phyloP scores from a whole-genome alignment of 1,140 invertebrate species.

The Macrosteles quadrilineatus region DNA sequence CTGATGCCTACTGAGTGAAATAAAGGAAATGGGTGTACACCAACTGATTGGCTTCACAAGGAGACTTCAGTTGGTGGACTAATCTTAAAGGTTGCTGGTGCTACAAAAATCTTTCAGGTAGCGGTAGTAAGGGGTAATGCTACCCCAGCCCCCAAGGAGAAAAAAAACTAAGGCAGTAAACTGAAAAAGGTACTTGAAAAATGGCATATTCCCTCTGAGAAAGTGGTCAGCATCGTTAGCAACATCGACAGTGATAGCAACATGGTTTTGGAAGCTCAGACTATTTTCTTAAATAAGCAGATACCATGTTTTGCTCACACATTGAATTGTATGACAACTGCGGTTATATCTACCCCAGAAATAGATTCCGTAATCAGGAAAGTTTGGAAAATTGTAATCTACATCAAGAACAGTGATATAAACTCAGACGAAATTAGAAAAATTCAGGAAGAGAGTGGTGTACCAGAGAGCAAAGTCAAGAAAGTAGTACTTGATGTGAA shows the following conservation, averaged over 20 bases:
- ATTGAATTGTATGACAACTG: neutral
- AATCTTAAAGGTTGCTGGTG: too few relatives aligned
- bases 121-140: too few relatives aligned
- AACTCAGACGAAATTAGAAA: neutral
- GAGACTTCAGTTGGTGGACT: too few relatives aligned
- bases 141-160: too few relatives aligned
- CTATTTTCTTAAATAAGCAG: neutral
- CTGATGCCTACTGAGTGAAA: too few relatives aligned
- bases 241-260: neutral
- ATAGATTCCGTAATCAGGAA: neutral
- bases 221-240: neutral
- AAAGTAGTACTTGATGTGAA: neutral
- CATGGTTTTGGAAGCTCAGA: neutral
- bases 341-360: neutral
- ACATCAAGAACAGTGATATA: neutral
- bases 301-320: conserved; percentile 1
- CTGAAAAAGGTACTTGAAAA: neutral
- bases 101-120: too few relatives aligned
- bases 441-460: neutral
- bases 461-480: neutral
- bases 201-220: neutral
- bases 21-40: too few relatives aligned
- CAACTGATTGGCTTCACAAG: too few relatives aligned
- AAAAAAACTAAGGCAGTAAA: too few relatives aligned
- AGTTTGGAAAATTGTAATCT: neutral